These are phyloP conservation scores for Hymenopus coronatus DNA, from an alignment of 2,888 invertebrate genomes.

Conservation along the genomic window DNA sequence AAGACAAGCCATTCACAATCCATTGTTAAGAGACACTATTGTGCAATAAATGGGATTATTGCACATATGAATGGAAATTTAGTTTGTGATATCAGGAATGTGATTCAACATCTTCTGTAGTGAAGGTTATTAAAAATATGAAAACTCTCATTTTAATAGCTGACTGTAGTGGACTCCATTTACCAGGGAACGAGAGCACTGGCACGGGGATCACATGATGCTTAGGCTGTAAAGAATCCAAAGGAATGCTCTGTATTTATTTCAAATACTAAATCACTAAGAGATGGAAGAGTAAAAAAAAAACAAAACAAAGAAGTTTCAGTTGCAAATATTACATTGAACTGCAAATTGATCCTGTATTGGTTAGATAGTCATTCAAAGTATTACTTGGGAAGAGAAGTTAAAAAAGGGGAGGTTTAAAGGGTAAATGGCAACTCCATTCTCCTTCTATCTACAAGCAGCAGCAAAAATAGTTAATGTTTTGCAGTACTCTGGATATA, in stretches of 20 bases:
- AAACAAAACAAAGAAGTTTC: background rate
- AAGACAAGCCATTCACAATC: too few species aligned
- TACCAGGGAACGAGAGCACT: too few species aligned
- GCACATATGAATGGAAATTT: too few species aligned
- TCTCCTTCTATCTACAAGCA: constrained; percentile 9
- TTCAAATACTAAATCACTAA: background rate
- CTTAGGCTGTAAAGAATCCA: too few species aligned
- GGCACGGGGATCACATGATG: too few species aligned
- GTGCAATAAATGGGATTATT: too few species aligned
- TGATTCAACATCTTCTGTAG: too few species aligned
- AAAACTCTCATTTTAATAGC: too few species aligned
- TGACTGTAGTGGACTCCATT: too few species aligned
- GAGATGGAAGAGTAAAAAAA: background rate
- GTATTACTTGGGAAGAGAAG: background rate
- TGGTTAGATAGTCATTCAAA: background rate
- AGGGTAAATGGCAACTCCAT: background rate
- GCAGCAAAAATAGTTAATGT: background rate
- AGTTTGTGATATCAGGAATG: too few species aligned
- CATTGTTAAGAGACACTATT: too few species aligned
- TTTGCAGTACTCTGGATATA: background rate
- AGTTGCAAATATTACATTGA: background rate
- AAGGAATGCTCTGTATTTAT: background rate
- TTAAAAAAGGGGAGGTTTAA: background rate
- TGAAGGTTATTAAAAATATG: too few species aligned
- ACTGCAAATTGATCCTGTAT: background rate